These are phyloP conservation scores for Tupaia tana DNA, from an alignment of 2,113 vertebrate species.

Conservation along the genomic window DNA sequence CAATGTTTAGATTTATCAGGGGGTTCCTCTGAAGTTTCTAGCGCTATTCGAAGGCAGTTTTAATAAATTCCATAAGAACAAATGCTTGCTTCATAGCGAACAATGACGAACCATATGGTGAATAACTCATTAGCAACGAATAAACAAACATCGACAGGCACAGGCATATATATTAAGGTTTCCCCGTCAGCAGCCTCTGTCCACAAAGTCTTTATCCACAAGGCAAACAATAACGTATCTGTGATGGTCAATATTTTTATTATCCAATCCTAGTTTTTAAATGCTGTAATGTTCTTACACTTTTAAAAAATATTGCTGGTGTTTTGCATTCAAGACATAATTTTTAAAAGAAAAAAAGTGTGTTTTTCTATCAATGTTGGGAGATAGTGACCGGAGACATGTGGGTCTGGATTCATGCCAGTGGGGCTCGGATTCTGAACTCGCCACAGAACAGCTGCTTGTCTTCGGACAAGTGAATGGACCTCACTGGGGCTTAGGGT, in stretches of 20 bases:
- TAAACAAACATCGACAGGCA: background rate
- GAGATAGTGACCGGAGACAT: background rate
- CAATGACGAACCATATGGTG: background rate
- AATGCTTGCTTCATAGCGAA: background rate
- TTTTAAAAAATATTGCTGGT: background rate
- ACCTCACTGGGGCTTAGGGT: background rate
- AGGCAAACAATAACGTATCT: background rate
- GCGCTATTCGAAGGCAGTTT: background rate
- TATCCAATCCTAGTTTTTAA: background rate
- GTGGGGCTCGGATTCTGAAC: background rate
- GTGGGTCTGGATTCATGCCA: accelerated
- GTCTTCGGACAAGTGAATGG: background rate
- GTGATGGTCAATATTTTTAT: background rate
- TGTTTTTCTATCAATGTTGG: background rate
- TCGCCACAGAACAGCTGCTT: background rate
- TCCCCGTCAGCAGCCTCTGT: background rate
- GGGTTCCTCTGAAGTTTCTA: slow-evolving; percentile 15
- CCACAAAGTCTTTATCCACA: background rate
- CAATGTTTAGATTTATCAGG: background rate
- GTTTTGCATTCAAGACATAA: background rate
- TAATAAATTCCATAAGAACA: background rate
- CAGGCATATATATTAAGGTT: background rate
- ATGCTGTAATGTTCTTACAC: background rate
- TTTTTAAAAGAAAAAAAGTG: background rate
- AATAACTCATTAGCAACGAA: background rate